phyloP scores from a whole-genome alignment of 2,888 invertebrate species.

The Volucella inflata region DNA sequence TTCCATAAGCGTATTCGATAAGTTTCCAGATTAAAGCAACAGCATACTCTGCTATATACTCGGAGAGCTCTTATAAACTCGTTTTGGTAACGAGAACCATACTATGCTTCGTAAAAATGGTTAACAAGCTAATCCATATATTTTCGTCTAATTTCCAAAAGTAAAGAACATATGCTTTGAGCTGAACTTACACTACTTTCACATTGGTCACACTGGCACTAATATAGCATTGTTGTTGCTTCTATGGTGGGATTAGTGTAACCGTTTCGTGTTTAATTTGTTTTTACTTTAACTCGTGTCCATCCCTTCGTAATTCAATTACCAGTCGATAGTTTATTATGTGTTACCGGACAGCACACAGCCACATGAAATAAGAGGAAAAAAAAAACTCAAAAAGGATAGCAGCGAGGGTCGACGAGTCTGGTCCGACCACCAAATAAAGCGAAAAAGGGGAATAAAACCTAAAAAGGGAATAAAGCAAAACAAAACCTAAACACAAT shows the following conservation, averaged over 20 bases:
- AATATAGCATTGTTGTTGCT: too few species aligned
- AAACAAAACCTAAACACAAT: neutral
- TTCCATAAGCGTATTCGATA: too few species aligned
- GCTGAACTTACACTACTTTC: too few species aligned
- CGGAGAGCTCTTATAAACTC: too few species aligned
- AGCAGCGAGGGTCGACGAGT: neutral
- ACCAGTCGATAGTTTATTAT: constrained; percentile 72
- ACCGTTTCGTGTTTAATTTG: constrained; percentile 65
- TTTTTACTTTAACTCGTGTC: constrained; percentile 53
- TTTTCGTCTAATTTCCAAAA: too few species aligned
- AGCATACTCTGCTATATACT: too few species aligned
- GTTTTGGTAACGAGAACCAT: too few species aligned
- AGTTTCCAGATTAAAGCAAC: too few species aligned
- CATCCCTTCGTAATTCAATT: constrained; percentile 67
- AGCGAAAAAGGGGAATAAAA: neutral
- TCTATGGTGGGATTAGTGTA: neutral
- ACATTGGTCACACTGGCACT: too few species aligned
- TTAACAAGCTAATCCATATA: too few species aligned
- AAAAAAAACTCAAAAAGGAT: constrained; percentile 7
- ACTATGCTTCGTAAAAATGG: too few species aligned
- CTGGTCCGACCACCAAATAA: neutral
- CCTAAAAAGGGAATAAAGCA: neutral
- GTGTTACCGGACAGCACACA: constrained; percentile 49
- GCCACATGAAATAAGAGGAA: neutral
- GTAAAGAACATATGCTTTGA: too few species aligned